A percentile compares a stretch with the other conserved stretches of the same genome.
phyloP scores from a whole-genome alignment of 2,888 invertebrate species.

The Tigriopus californicus region DNA sequence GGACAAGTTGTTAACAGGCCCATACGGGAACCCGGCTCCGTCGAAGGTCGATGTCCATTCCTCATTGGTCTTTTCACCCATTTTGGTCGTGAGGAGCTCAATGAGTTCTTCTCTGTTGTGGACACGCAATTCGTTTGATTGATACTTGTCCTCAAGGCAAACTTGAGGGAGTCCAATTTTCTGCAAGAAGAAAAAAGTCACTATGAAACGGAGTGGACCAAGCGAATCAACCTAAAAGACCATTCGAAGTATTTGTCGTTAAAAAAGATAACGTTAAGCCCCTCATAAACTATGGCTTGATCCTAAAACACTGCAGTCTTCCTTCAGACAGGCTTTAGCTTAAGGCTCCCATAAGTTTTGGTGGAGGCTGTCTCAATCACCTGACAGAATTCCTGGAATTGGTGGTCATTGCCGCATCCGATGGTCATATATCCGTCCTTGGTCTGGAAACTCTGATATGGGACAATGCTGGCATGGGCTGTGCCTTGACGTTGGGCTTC shows the following conservation, averaged over 20 bases:
- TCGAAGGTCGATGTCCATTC: conserved; percentile 57
- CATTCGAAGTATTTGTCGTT: no score
- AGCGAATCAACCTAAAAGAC: no score
- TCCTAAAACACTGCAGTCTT: no score
- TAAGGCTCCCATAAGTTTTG: no score
- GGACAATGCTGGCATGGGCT: conserved; percentile 80
- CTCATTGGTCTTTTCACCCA: conserved; percentile 43
- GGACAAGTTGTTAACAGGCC: conserved; percentile 66
- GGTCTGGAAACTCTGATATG: conserved; percentile 74
- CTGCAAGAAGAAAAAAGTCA: no score
- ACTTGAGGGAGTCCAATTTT: not conserved
- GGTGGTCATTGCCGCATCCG: conserved; percentile 39
- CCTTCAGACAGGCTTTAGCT: no score
- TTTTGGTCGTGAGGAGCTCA: conserved; percentile 37
- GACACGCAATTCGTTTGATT: conserved; percentile 53
- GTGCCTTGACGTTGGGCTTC: conserved; percentile 74
- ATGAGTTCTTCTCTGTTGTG: conserved; percentile 50
- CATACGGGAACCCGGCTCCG: conserved; percentile 60
- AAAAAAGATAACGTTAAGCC: no score
- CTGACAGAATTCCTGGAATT: conserved; percentile 52
- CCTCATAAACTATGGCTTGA: no score
- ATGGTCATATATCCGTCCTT: conserved; percentile 38
- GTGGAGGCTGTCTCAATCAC: no score
- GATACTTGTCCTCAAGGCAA: conserved; percentile 39
- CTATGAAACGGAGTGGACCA: no score